A percentile compares a stretch with the other conserved stretches of the same genome.
phyloP scores from a whole-genome alignment of 2,797 vertebrate species.

The Chromobotia macracanthus region DNA sequence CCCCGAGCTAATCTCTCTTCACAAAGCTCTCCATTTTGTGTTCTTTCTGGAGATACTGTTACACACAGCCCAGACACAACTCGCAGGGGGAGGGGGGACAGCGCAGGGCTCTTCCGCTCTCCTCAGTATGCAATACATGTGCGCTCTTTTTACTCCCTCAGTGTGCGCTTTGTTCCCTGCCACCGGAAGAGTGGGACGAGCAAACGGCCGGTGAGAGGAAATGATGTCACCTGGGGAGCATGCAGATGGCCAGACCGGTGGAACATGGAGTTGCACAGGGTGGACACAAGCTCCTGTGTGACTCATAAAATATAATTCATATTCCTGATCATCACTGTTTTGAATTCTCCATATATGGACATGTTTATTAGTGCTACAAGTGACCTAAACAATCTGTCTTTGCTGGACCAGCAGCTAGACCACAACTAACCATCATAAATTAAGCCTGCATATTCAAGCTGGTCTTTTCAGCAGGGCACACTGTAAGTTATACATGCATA shows the following conservation, averaged over 20 bases:
- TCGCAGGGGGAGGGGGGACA: constrained; percentile 64
- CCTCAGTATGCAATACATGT: constrained; percentile 67
- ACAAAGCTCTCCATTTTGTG: constrained; percentile 78
- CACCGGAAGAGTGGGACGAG: constrained; percentile 50
- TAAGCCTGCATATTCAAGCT: not conserved
- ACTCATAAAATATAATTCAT: not conserved
- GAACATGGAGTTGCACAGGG: constrained; percentile 7
- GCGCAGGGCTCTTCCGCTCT: constrained; percentile 56
- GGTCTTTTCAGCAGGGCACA: no score
- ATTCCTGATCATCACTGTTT: not conserved
- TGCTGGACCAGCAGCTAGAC: no score
- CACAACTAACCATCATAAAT: no score
- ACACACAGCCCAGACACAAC: constrained; percentile 72
- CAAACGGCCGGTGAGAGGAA: constrained; percentile 61
- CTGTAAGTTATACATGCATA: no score
- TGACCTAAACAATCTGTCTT: not conserved
- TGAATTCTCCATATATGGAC: not conserved
- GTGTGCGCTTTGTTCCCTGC: constrained; percentile 57
- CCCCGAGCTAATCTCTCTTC: constrained; percentile 74
- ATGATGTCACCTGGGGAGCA: constrained; percentile 71
- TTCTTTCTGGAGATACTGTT: constrained; percentile 79
- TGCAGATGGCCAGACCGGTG: constrained; percentile 54
- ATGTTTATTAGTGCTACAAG: not conserved
- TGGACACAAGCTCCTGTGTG: constrained; percentile 35
- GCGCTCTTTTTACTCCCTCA: constrained; percentile 63